Conservation (phyloP, 2,888 invertebrate genomes). For the Orthosia cruda region DNA sequence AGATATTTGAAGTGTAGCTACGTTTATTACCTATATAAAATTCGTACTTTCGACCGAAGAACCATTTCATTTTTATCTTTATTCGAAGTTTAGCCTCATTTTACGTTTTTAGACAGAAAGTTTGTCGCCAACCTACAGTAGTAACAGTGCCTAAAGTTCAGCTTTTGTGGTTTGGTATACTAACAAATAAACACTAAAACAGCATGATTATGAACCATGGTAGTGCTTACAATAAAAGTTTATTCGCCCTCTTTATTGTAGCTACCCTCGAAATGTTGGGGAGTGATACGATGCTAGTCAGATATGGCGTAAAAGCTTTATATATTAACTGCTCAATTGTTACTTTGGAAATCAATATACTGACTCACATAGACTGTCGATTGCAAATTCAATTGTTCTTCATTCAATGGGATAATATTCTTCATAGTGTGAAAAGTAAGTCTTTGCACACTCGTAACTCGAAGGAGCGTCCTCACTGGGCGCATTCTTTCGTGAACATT, state of each 20-base stretch:
- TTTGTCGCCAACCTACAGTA: constrained; percentile 43
- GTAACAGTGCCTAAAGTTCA: constrained; percentile 46
- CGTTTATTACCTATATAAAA: constrained; percentile 49
- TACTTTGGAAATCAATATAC: constrained; percentile 18
- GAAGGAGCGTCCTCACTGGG: too few relatives aligned
- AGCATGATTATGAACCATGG: constrained; percentile 43
- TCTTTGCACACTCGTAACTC: neutral
- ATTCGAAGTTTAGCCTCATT: constrained; percentile 42
- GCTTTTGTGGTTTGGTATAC: constrained; percentile 45
- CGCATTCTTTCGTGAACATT: too few relatives aligned
- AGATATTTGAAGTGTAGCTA: constrained; percentile 17
- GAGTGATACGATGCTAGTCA: constrained; percentile 21
- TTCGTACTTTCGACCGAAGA: constrained; percentile 29
- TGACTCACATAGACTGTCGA: constrained; percentile 8
- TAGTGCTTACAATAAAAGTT: constrained; percentile 43
- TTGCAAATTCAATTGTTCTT: neutral
- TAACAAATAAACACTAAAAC: constrained; percentile 59
- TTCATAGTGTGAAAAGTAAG: neutral
- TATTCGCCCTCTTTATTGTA: constrained; percentile 40
- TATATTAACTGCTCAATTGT: constrained; percentile 34
- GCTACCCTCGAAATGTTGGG: constrained; percentile 20
- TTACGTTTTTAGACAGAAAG: constrained; percentile 39
- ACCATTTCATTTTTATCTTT: constrained; percentile 37
- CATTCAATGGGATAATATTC: neutral
- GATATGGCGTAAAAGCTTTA: constrained; percentile 14